Conservation (phyloP, 2,888 invertebrate genomes). For the Gerris lacustris region DNA sequence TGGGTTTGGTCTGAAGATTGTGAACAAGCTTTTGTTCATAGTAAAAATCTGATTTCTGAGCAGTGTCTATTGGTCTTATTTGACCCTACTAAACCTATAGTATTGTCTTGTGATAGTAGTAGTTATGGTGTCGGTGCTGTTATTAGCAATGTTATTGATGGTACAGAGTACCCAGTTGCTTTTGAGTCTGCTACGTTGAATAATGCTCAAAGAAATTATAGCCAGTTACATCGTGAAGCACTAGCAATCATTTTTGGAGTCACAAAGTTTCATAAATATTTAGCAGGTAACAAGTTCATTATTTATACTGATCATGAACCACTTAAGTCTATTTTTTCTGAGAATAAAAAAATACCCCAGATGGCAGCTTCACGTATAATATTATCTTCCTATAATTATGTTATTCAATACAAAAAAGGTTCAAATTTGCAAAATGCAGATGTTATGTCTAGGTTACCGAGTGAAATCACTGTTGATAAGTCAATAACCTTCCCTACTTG, state of each 20-base stretch:
- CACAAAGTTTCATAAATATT: too few relatives aligned
- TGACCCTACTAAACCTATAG: constrained; percentile 18
- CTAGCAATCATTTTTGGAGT: too few relatives aligned
- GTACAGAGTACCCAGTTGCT: constrained; percentile 9
- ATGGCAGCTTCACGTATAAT: background rate
- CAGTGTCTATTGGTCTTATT: constrained; percentile 16
- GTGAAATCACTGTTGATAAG: background rate
- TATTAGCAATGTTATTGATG: constrained; percentile 12
- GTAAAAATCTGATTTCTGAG: background rate
- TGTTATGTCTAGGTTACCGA: constrained; percentile 1
- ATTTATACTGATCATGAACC: too few relatives aligned
- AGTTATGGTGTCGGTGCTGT: constrained; percentile 22
- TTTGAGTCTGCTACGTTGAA: constrained; percentile 19
- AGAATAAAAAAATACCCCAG: background rate
- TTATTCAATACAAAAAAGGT: background rate
- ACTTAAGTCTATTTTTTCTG: too few relatives aligned
- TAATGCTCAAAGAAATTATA: too few relatives aligned
- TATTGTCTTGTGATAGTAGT: constrained; percentile 18
- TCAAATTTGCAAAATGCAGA: background rate
- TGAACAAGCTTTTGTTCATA: too few relatives aligned
- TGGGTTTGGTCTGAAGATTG: too few relatives aligned
- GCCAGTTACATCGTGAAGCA: too few relatives aligned
- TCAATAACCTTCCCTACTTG: background rate
- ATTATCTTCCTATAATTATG: background rate
- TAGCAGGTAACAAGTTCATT: too few relatives aligned